phyloP scores from a whole-genome alignment of 2,797 vertebrate genomes.

The Chaunax sp. region DNA sequence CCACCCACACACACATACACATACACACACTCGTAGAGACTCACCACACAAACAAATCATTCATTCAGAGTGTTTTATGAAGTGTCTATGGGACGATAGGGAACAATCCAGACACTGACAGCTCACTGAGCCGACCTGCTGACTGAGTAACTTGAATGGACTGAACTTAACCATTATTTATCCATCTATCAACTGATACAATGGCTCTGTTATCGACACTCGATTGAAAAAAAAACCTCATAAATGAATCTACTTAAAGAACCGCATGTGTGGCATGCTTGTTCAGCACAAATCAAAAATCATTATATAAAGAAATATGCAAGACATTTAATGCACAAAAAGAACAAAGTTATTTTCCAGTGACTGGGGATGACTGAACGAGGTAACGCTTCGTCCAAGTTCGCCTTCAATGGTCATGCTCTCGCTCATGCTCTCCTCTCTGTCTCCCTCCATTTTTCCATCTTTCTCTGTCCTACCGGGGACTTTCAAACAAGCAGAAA shows the following conservation, averaged over 20 bases:
- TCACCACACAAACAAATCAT: constrained; percentile 66
- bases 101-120: constrained; percentile 53
- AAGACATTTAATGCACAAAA: background rate
- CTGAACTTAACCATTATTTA: constrained; percentile 42
- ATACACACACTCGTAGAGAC: background rate
- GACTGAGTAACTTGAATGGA: constrained; percentile 34
- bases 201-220: constrained; percentile 31
- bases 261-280: background rate
- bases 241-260: constrained; percentile 9
- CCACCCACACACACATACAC: constrained; percentile 11
- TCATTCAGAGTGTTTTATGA: constrained; percentile 69
- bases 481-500: constrained; percentile 26
- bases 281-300: background rate
- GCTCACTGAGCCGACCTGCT: constrained; percentile 38
- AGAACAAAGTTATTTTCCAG: background rate
- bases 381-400: constrained; percentile 28
- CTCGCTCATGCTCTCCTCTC: too few species aligned
- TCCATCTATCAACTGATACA: constrained; percentile 40
- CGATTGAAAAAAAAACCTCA: constrained; percentile 23
- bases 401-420: constrained; percentile 51
- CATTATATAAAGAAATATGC: background rate
- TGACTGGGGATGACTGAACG: background rate
- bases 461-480: constrained; percentile 43
- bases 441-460: too few species aligned
- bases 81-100: constrained; percentile 54